These are phyloP conservation scores for Hemicordylus capensis DNA, from an alignment of 2,113 vertebrate genomes.

Conservation along the genomic window DNA sequence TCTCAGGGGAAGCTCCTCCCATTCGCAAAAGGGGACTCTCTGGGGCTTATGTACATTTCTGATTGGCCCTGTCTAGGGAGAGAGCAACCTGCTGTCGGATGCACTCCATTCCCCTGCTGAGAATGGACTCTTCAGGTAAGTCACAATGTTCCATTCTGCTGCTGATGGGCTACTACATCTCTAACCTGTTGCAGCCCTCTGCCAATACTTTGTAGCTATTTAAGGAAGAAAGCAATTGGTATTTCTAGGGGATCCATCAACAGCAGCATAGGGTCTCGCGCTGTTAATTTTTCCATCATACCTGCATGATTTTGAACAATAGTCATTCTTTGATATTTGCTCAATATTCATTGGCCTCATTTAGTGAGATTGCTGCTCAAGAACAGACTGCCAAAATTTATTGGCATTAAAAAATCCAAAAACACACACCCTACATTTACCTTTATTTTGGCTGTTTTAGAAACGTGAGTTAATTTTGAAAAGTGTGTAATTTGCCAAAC, in stretches of 20 bases:
- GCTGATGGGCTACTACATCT: background rate
- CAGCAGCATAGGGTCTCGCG: background rate
- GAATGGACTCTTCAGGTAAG: no score
- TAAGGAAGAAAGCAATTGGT: background rate
- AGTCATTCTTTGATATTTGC: constrained; percentile 15
- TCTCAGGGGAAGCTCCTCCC: no score
- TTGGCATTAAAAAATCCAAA: background rate
- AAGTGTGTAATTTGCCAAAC: constrained; percentile 12
- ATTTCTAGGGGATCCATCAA: background rate
- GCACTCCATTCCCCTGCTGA: no score
- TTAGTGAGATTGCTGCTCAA: background rate
- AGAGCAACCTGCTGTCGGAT: no score
- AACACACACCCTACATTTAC: background rate
- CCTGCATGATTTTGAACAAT: constrained; percentile 18
- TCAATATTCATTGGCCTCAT: constrained; percentile 13
- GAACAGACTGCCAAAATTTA: background rate
- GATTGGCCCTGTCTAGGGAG: no score
- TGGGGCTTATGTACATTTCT: no score
- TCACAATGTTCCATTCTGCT: background rate
- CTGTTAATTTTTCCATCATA: constrained; percentile 4
- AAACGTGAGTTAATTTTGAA: background rate
- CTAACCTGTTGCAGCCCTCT: background rate
- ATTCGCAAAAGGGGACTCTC: no score
- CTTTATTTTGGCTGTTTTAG: background rate
- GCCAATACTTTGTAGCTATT: background rate